A percentile compares a stretch with the other conserved stretches of the same genome.
Conservation (phyloP, 2,797 vertebrate genomes). For the Paguma larvata region DNA sequence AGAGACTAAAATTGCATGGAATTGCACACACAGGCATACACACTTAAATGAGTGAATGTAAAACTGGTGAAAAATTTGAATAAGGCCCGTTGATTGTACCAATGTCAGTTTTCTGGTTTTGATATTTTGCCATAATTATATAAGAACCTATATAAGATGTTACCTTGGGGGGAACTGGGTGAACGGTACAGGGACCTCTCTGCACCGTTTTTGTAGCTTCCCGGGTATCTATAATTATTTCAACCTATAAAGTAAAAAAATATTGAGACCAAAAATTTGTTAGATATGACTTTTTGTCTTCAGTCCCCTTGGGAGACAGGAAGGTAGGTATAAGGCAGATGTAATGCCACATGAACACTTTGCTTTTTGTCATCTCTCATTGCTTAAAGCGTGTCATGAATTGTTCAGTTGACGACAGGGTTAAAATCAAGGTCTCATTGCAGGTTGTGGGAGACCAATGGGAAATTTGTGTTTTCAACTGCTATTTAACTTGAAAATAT, state of each 20-base stretch:
- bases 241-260: neutral
- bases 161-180: neutral
- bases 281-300: neutral
- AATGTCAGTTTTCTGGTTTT: neutral
- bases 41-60: neutral
- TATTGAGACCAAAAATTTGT: neutral
- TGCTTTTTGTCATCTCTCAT: neutral
- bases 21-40: neutral
- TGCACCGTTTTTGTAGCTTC: neutral
- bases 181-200: neutral
- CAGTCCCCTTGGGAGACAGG: neutral
- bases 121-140: neutral
- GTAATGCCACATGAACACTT: neutral
- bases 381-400: neutral
- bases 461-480: neutral
- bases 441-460: neutral
- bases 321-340: neutral
- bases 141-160: neutral
- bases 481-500: neutral
- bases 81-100: neutral
- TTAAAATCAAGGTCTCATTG: neutral
- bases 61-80: neutral
- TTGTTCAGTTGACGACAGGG: neutral
- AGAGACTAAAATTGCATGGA: neutral
- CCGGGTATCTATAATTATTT: slow-evolving; percentile 3